phyloP scores from a whole-genome alignment of 2,888 invertebrate species.

The Cylindroiulus punctatus region DNA sequence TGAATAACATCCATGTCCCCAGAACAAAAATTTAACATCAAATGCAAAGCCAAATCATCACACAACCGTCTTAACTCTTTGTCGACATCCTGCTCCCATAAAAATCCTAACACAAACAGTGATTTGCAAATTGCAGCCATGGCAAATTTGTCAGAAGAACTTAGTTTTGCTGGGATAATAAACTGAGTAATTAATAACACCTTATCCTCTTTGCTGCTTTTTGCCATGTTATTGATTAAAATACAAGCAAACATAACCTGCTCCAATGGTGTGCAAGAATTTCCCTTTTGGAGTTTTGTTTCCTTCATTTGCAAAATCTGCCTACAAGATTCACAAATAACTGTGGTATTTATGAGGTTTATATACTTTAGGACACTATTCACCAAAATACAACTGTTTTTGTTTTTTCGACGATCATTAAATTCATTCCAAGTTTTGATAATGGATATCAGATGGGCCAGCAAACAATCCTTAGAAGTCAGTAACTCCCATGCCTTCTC shows the following conservation, averaged over 20 bases:
- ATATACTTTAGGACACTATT: neutral
- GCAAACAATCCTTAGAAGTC: neutral
- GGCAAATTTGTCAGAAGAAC: neutral
- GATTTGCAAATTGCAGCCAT: slow-evolving; percentile 1
- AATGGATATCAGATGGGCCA: neutral
- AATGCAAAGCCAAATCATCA: neutral
- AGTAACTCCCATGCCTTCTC: neutral
- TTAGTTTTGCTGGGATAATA: neutral
- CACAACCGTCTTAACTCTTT: neutral
- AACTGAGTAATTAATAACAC: neutral
- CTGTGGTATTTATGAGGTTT: neutral
- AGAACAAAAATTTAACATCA: neutral
- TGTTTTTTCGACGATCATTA: neutral
- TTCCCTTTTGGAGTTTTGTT: neutral
- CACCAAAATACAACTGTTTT: neutral
- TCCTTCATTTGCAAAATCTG: neutral
- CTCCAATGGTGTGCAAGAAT: neutral
- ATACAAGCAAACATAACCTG: neutral
- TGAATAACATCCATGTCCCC: neutral
- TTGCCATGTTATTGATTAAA: neutral
- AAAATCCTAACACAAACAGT: neutral
- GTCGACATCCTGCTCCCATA: neutral
- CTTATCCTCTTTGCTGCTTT: neutral
- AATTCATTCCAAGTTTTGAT: neutral
- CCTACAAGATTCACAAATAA: neutral